Evolutionary conservation across 2,797 vertebrate genomes (phyloP).

Genomic region (Helicolenus hilgendorfi): DNA sequence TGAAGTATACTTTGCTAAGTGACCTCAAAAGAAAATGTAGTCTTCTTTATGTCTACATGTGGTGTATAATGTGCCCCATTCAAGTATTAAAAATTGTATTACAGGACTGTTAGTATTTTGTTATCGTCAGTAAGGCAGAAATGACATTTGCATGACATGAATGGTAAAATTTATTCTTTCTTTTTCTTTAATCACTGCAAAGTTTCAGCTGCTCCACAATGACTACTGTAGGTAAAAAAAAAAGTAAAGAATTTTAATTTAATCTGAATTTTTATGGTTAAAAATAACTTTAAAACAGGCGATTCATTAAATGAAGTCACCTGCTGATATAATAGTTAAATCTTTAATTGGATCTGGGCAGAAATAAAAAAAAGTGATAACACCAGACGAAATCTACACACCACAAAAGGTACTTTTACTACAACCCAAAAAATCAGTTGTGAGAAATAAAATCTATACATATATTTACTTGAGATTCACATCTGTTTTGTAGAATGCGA

Average conservation of each 20-base stretch:
- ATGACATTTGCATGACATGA: slow-evolving; percentile 65
- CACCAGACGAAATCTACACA: slow-evolving; percentile 87
- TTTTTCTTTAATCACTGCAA: slow-evolving; percentile 13
- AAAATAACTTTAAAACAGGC: slow-evolving; percentile 84
- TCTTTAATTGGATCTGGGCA: slow-evolving; percentile 83
- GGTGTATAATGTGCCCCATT: slow-evolving; percentile 32
- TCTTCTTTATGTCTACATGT: not conserved
- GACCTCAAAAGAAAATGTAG: not conserved
- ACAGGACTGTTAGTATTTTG: slow-evolving; percentile 60
- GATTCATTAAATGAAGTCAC: not conserved
- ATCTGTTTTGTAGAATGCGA: slow-evolving; percentile 41
- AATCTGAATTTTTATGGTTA: slow-evolving; percentile 67
- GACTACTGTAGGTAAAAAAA: not conserved
- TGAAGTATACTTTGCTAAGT: slow-evolving; percentile 12
- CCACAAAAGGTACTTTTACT: slow-evolving; percentile 79
- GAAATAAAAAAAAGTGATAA: slow-evolving; percentile 85
- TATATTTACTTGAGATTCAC: slow-evolving; percentile 69
- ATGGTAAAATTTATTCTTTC: slow-evolving; percentile 28
- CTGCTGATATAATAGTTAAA: slow-evolving; percentile 15
- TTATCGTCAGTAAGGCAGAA: slow-evolving; percentile 82
- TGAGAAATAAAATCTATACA: slow-evolving; percentile 85
- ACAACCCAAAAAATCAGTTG: slow-evolving; percentile 84
- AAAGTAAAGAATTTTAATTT: not conserved
- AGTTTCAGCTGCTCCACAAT: not conserved
- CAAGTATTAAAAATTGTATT: slow-evolving; percentile 47